Evolutionary conservation across 2,888 invertebrate genomes (phyloP), one percentile per base, ranked within the genome.

Genomic region (Anoplius nigerrimus): DNA sequence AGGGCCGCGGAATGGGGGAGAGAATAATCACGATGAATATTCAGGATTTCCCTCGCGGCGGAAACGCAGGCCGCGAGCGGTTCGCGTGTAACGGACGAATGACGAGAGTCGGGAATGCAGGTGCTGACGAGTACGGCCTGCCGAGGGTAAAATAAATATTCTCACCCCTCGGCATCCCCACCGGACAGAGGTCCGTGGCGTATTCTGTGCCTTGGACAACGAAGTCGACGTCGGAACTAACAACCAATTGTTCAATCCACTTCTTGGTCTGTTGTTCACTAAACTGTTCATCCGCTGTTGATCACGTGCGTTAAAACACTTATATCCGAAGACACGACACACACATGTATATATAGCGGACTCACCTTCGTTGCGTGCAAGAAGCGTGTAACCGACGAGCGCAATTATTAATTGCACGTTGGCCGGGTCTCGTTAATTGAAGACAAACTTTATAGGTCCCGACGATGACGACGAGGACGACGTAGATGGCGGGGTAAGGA

Each of bases 21-120:
- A 64, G 61, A 67, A 72, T 76, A 79, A 79, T 79, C 71, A 63
- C 53, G 58, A 74, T 63, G 68, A 74, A 68, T 71, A 76, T 76
- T 74, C 79, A 69, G 61, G 55, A 74, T 66, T 66, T 66, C 68
- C 54, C 61, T 45, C 51, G 62, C 42, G n/a, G 42, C 57, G 64
- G 66, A 62, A 24, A 52, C 56, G 20, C 45, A 43, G 58, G 51
- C 57, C 54, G 64, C 57, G 55, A 63, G 62, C 60, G 58, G 69
- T 69, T 55, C 62, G 61, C 62, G 59, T 61, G 61, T 34, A 54
- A 62, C 55, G 69, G 57, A 46, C 66, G 64, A 68, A 70, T 56
- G 62, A 65, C 69, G 67, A 66, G 54, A 53, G 63, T 21, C 42
- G 66, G 55, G 66, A 66, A 16, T 18, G 18, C 48, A 18, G 18